Conservation (phyloP, 2,888 invertebrate species). For the Lasioglossum villosulum region DNA sequence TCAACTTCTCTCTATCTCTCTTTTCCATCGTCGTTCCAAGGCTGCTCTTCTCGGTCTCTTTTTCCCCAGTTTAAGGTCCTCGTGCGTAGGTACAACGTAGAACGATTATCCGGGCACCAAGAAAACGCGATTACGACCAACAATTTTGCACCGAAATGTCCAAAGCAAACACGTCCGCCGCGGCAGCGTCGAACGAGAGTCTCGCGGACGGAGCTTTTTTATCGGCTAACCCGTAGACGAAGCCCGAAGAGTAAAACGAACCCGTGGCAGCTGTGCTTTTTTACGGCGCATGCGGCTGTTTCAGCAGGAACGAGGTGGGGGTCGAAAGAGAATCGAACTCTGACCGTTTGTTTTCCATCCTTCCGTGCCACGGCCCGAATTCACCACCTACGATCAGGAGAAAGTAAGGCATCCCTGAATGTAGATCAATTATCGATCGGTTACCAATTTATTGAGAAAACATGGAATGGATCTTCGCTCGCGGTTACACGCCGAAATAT, state of each 20-base stretch:
- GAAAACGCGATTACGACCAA: slow-evolving; percentile 53
- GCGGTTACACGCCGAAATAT: neutral
- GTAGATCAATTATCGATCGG: slow-evolving; percentile 45
- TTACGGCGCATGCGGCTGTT: slow-evolving; percentile 81
- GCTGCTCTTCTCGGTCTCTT: slow-evolving; percentile 6
- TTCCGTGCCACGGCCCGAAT: slow-evolving; percentile 44
- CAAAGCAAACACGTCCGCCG: slow-evolving; percentile 44
- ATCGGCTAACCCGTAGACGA: slow-evolving; percentile 77
- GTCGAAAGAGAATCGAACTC: slow-evolving; percentile 71
- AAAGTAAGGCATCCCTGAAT: slow-evolving; percentile 37
- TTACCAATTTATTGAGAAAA: neutral
- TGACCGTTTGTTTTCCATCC: slow-evolving; percentile 56
- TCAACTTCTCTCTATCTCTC: slow-evolving; percentile 6
- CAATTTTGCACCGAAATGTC: slow-evolving; percentile 42
- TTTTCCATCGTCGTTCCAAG: neutral
- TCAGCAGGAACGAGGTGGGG: slow-evolving; percentile 64
- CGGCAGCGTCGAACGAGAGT: slow-evolving; percentile 65
- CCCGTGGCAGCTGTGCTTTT: slow-evolving; percentile 72
- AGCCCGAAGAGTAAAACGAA: slow-evolving; percentile 73
- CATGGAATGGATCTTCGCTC: neutral
- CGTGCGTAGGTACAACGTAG: slow-evolving; percentile 38
- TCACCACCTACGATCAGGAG: slow-evolving; percentile 41
- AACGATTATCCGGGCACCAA: slow-evolving; percentile 40
- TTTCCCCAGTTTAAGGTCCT: slow-evolving; percentile 18
- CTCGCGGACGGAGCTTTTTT: slow-evolving; percentile 79